Evolutionary conservation across 1,140 invertebrate species (phyloP), one percentile per base, ranked within the genome.

Genomic region (Aphelenchoides avenae): DNA sequence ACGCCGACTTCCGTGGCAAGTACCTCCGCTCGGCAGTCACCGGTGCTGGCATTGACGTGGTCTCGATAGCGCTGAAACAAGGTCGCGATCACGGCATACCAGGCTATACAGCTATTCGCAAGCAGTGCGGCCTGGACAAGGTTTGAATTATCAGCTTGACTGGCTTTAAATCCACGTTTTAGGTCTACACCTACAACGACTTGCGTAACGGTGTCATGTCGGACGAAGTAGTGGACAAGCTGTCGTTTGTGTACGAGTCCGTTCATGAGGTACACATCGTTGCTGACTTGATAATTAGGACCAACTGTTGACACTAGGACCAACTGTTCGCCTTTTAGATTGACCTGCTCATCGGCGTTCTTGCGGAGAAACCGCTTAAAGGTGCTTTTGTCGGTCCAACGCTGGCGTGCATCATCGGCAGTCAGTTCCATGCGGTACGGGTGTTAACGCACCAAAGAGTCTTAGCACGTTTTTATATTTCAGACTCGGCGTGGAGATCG

Each of bases 261-360:
- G 85, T 90, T 31, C 80, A 84, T 34, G 88, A 91, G n/a, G n/a
- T n/a, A n/a, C n/a, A n/a, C n/a, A n/a, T n/a, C 69, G 84, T 91
- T 34, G 1, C 20, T 34, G 30, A 9, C 20, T 9, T 24, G 20
- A 1, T 1, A 44, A n/a, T 3, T 7, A 4, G 4, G n/a, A 1
- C 5, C 30, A 4, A n/a, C n/a, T 18, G 20, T 36, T 9, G 15
- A n/a, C 11, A 36, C n/a, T 48, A 22, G 1, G 20, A 30, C 30
- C 27, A 24, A 18, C 15, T 5, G 11, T 48, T 36, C 36, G 6
- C 9, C 22, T 36, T 3, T 9, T n/a, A 48, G 47, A 56, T 55
- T 15, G 89, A 92, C 73, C 80, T 91, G 0, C 82, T 88, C 47
- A 82, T 89, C 22, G 89, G 87, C 20, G 84, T 86, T 27, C 84